These are phyloP conservation scores for Phalera bucephala DNA, from an alignment of 2,888 invertebrate genomes.

Conservation along the genomic window DNA sequence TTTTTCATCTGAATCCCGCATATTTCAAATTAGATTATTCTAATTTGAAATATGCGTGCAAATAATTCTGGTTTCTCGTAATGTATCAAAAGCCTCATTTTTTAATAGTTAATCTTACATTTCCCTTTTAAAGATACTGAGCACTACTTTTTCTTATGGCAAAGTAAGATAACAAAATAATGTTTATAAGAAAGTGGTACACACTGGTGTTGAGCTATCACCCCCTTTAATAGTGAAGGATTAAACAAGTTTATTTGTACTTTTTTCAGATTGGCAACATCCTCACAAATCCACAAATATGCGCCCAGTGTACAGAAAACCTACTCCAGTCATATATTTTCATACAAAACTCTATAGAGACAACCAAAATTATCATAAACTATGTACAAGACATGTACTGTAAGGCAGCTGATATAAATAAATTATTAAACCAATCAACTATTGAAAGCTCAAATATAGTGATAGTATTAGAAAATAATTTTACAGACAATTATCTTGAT, in stretches of 20 bases:
- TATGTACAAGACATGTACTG: constrained; percentile 12
- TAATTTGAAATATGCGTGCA: no score
- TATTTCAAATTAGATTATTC: no score
- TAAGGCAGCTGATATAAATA: constrained; percentile 14
- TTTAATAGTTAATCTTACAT: no score
- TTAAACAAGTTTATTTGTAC: not conserved
- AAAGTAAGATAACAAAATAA: no score
- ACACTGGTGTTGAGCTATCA: no score
- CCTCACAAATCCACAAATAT: constrained; percentile 10
- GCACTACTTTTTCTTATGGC: no score
- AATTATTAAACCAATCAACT: constrained; percentile 4
- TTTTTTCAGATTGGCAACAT: constrained; percentile 12
- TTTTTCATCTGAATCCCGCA: no score
- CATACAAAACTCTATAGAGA: constrained; percentile 11
- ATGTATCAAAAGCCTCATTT: no score
- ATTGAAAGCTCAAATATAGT: constrained; percentile 12
- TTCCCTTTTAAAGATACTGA: no score
- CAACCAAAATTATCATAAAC: constrained; percentile 5
- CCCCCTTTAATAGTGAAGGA: not conserved
- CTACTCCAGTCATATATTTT: constrained; percentile 19
- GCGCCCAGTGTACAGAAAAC: constrained; percentile 16
- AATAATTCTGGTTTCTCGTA: no score
- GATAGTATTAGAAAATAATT: constrained; percentile 17
- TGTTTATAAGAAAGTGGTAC: not conserved
- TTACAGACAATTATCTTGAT: not conserved